Evolutionary conservation across 2,888 invertebrate genomes (phyloP), one percentile per base, ranked within the genome.

Genomic region (Platerodrilus igneus): DNA sequence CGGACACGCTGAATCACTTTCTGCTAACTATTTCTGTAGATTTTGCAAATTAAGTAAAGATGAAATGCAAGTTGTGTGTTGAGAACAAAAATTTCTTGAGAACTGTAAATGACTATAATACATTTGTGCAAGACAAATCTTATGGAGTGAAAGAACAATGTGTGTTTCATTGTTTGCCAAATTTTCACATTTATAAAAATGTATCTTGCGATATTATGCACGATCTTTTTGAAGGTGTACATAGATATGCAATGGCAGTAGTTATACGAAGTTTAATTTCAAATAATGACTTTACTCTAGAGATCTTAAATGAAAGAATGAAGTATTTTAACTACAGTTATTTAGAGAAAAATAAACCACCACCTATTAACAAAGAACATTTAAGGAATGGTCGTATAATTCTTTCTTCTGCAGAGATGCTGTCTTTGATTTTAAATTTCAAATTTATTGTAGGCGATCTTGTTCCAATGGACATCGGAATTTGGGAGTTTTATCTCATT

Each of bases 161-260:
- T 13, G 30, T 47, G 26, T 51, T 55, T 10, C 52, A 57, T 43
- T 7, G 18, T 8, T 27, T 55, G 22, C 33, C 36, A 15, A 35
- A 43, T 21, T 58, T 52, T 48, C 46, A 56, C 41, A 40, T 55
- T 13, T 36, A 40, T 14, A 36, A 50, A 26, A 56, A 56, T 38
- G 42, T 35, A 39, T 38, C 25, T 35, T 34, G 48, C 25, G 56
- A 57, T 41, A 39, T 52, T 10, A 53, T 52, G 50, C 53, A 56
- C 35, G 55, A 57, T 37, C 10, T 57, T 9, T 50, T 49, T 23
- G 50, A 52, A 32, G 51, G 50, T 8, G 16, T 51, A n/a, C 29
- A 34, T 16, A n/a, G 25, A 10, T 25, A 21, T 21, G 38, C 38
- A n/a, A 22, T 42, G 21, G 28, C n/a, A n/a, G n/a, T n/a, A n/a